Evolutionary conservation across 2,113 vertebrate genomes (phyloP), one percentile per base, ranked within the genome.

Genomic region (Pipra filicauda): DNA sequence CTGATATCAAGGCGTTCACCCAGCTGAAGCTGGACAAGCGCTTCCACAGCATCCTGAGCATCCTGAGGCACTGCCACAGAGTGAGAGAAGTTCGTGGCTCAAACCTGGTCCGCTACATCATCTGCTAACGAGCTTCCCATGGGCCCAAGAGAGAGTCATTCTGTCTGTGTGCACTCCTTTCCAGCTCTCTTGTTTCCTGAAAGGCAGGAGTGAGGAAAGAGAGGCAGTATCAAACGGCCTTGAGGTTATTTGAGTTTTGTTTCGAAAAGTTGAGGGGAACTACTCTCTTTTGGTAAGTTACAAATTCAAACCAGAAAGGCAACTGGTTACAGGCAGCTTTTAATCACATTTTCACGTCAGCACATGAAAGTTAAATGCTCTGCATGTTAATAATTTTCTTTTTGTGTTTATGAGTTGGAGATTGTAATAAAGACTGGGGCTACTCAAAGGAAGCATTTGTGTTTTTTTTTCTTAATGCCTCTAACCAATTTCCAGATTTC

Each of bases 31-130:
- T 98, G 74, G 99, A 99, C 83, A 99, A 99, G 94, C 97, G 98
- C 15, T 99, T 99, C 91, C 96, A 99, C 14, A 87, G 81, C 23
- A 98, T 99, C 58, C 35, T 99, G 87, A 99, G 83, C 90, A 99
- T 99, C 98, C 97, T 99, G 80, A 98, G 99, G 30, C 99, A 99
- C 95, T 99, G 99, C 96, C 98, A 98, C 65, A 96, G 99, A 6
- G 72, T 99, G 3, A 98, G 96, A 10, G 98, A 99, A 96, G 92
- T 98, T 9, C 98, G 98, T 3, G 97, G 98, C 6, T 98, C 98
- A 0, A 97, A 97, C 4, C 58, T 99, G 5, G 97, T 97, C 8
- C 98, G 99, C 41, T 99, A 98, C 0, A 4, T 99, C 48, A 55
- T 99, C 80, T 95, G 98, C 44, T 99, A 73, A 98, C 0, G 2